Evolutionary conservation across 2,797 vertebrate species (phyloP), one percentile per base, ranked within the genome.

Genomic region (Trachurus trachurus): DNA sequence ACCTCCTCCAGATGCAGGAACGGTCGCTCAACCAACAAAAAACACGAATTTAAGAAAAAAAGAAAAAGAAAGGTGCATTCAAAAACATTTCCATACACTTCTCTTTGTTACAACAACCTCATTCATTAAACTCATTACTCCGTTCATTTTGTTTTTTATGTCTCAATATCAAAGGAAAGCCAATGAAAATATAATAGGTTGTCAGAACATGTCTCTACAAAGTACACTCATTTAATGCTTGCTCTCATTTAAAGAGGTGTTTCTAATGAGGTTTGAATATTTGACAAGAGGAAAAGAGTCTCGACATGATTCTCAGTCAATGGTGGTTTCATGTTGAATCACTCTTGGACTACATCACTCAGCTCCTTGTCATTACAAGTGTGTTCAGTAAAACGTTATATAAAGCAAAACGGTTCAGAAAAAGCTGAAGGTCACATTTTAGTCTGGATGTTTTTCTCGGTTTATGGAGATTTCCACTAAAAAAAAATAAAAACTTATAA

Each of bases 1-100:
- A 89, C 74, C 84, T 77, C 40, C 76, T 63, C 74, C 86, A 74
- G 74, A 85, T 82, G 81, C 80, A 74, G 58, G 40, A 69, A 65
- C 40, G 9, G 69, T 76, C 13, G 2, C 42, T 81, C 59, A 64
- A 64, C 49, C 54, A 52, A 75, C 34, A 17, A 78, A 83, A 82
- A 44, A 58, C 37, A 77, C 5, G 9, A 74, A 71, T 56, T 5
- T 15, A 44, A 44, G 2, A 44, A 44, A 5, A 42, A 49, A 49
- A 49, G 2, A 63, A 58, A 12, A 69, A 64, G 65, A 72, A 40
- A 31, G 26, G 45, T 34, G 13, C 37, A 61, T 72, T 80, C 26
- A 62, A 52, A 52, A 79, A 72, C 22, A 26, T 13, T 69, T 47
- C 15, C 21, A 37, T 26, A 21, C 22, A 53, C 8, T 70, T 81